Evolutionary conservation across 2,113 vertebrate species (phyloP).

Genomic region (Esox niger): DNA sequence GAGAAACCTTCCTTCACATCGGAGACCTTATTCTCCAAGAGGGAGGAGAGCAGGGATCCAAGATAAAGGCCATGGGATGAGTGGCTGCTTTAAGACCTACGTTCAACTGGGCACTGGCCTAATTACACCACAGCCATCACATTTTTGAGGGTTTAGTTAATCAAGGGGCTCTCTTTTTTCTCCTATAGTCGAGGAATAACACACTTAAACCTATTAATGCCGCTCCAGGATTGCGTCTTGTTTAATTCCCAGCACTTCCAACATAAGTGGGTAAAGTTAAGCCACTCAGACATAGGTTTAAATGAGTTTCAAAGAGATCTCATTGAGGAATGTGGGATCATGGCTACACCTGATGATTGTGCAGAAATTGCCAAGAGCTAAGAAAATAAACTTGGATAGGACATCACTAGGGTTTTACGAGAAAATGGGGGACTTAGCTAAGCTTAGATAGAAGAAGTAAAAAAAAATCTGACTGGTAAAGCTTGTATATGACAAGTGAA

Average conservation of each 20-base stretch:
- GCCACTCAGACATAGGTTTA: constrained; percentile 65
- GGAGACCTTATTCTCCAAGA: constrained; percentile 75
- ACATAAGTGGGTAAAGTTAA: constrained; percentile 75
- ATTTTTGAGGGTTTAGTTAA: constrained; percentile 81
- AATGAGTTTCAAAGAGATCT: constrained; percentile 76
- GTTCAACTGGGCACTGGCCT: constrained; percentile 71
- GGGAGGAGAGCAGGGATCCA: constrained; percentile 48
- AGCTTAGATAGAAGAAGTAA: constrained; percentile 58
- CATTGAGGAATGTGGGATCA: constrained; percentile 66
- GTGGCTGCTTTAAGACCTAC: constrained; percentile 78
- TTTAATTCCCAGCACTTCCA: constrained; percentile 70
- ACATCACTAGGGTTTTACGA: constrained; percentile 63
- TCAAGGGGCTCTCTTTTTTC: constrained; percentile 71
- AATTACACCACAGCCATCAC: constrained; percentile 76
- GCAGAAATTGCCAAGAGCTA: constrained; percentile 53
- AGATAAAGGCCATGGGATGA: constrained; percentile 80
- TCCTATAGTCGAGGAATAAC: constrained; percentile 76
- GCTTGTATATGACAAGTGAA: constrained; percentile 57
- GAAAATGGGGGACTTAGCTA: constrained; percentile 65
- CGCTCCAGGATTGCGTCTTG: constrained; percentile 65
- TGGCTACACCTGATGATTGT: constrained; percentile 75
- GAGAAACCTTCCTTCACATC: constrained; percentile 66
- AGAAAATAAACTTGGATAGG: constrained; percentile 54
- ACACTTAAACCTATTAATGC: constrained; percentile 79
- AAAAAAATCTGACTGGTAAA: constrained; percentile 57